These are phyloP conservation scores for Rhadinocentrus ornatus DNA, from an alignment of 2,797 vertebrate genomes.

Conservation along the genomic window DNA sequence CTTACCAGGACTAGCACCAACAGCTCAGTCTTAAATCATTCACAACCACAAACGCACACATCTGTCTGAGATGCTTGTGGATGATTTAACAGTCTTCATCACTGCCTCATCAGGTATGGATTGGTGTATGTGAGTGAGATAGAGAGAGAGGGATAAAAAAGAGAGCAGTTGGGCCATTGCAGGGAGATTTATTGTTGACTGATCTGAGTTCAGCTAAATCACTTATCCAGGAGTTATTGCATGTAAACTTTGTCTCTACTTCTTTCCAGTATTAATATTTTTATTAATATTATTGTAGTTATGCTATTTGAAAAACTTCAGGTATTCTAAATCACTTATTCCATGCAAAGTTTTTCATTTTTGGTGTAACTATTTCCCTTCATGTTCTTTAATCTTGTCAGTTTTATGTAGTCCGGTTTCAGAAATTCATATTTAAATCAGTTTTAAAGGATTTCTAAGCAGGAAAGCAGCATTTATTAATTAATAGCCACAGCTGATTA, in stretches of 20 bases:
- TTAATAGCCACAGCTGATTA: too few species aligned
- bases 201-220: conserved; percentile 71
- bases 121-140: conserved; percentile 33
- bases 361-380: too few species aligned
- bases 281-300: neutral
- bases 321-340: too few species aligned
- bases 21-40: conserved; percentile 72
- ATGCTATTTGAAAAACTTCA: conserved; percentile 29
- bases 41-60: conserved; percentile 38
- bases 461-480: too few species aligned
- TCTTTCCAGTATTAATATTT: neutral
- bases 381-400: too few species aligned
- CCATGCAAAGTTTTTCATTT: too few species aligned
- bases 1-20: conserved; percentile 62
- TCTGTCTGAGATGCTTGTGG: conserved; percentile 66
- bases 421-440: too few species aligned
- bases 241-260: conserved; percentile 56
- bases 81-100: conserved; percentile 81
- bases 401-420: too few species aligned
- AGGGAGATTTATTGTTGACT: conserved; percentile 72
- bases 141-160: conserved; percentile 30
- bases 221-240: conserved; percentile 74
- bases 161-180: conserved; percentile 35
- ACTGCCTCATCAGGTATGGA: conserved; percentile 74
- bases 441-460: too few species aligned